phyloP scores from a whole-genome alignment of 2,888 invertebrate species.

The Drosophila mulleri region DNA sequence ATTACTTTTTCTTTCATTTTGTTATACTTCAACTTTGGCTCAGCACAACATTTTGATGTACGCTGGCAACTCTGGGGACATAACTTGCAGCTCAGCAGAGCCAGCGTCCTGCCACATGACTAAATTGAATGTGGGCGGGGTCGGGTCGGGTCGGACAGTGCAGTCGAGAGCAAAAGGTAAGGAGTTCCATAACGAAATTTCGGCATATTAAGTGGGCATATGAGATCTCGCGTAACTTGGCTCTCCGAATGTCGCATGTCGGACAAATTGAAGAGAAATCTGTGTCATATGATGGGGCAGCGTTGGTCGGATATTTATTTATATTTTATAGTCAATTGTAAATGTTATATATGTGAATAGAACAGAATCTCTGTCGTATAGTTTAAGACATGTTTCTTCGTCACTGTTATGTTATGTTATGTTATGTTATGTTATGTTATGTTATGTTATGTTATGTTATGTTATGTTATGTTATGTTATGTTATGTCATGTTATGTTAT shows the following conservation, averaged over 20 bases:
- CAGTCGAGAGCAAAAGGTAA: conserved; percentile 1
- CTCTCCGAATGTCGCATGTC: conserved; percentile 23
- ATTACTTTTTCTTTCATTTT: conserved; percentile 30
- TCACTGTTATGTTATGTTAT: too few species aligned
- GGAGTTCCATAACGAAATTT: conserved; percentile 6
- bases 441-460: too few species aligned
- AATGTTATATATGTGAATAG: too few species aligned
- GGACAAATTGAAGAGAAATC: conserved; percentile 33
- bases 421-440: too few species aligned
- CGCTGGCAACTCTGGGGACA: conserved; percentile 35
- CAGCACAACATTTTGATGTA: conserved; percentile 39
- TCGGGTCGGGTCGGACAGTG: neutral
- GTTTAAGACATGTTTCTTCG: too few species aligned
- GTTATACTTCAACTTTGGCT: conserved; percentile 27
- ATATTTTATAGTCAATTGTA: too few species aligned
- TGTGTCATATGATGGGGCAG: neutral
- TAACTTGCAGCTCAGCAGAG: conserved; percentile 9
- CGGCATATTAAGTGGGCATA: conserved; percentile 21
- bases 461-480: too few species aligned
- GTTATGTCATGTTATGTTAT: too few species aligned
- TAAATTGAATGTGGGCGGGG: conserved; percentile 1
- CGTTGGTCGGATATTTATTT: too few species aligned
- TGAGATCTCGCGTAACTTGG: conserved; percentile 3
- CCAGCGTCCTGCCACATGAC: neutral
- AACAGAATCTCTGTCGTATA: too few species aligned